Conservation (phyloP, 2,888 invertebrate species). For the Drosophila prolongata region DNA sequence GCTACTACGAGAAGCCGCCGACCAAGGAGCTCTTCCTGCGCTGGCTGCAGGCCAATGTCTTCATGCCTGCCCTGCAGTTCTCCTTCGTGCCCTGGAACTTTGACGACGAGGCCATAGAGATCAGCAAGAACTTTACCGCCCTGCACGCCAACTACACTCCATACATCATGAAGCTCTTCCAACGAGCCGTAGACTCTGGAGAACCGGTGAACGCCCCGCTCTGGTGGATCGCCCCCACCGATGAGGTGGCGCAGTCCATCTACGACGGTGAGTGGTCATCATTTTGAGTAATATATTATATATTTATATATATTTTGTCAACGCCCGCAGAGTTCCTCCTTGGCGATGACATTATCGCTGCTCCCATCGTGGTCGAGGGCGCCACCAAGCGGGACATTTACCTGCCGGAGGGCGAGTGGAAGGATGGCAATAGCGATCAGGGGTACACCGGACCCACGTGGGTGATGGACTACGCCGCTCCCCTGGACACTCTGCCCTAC, state of each 20-base stretch:
- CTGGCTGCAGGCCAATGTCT: constrained; percentile 90
- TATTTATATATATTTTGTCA: neutral
- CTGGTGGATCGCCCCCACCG: constrained; percentile 92
- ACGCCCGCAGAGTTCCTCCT: constrained; percentile 89
- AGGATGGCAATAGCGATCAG: constrained; percentile 86
- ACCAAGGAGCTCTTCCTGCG: constrained; percentile 88
- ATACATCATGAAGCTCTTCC: constrained; percentile 87
- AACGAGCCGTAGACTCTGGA: constrained; percentile 86
- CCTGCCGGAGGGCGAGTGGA: constrained; percentile 91
- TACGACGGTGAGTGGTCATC: constrained; percentile 85
- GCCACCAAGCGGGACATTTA: constrained; percentile 89
- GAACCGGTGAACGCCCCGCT: constrained; percentile 92
- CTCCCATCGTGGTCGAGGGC: constrained; percentile 89
- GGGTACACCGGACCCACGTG: constrained; percentile 87
- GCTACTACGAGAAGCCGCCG: constrained; percentile 85
- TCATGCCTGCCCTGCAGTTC: constrained; percentile 92
- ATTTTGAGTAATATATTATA: neutral
- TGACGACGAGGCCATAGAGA: constrained; percentile 86
- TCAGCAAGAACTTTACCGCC: constrained; percentile 87
- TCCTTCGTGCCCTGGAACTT: constrained; percentile 92
- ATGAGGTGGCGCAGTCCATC: constrained; percentile 86
- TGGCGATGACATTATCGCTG: constrained; percentile 91
- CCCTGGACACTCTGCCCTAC: constrained; percentile 89
- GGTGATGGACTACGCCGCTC: constrained; percentile 88
- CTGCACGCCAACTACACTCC: constrained; percentile 88